Evolutionary conservation across 2,888 invertebrate species (phyloP).

Genomic region (Danaus chrysippus): DNA sequence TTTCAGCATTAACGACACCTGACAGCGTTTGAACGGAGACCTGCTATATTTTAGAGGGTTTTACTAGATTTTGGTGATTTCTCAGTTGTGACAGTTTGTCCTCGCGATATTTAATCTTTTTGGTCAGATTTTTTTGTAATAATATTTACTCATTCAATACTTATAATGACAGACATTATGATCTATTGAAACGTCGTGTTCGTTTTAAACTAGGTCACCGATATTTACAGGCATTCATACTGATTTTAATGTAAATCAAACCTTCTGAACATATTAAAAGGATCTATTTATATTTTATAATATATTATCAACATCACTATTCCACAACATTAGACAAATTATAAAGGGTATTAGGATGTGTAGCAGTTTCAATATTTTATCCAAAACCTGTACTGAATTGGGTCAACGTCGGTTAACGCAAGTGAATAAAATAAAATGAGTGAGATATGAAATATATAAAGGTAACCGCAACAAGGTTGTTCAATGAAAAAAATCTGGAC

Average conservation of each 20-base stretch:
- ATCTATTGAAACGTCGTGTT: no score
- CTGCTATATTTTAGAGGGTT: conserved; percentile 9
- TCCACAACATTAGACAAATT: conserved; percentile 3
- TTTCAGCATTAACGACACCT: conserved; percentile 20
- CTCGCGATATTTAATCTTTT: conserved; percentile 2
- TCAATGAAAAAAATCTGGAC: not conserved
- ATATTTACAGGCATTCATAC: no score
- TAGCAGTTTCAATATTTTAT: conserved; percentile 6
- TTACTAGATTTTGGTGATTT: conserved; percentile 7
- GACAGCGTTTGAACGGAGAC: conserved; percentile 15
- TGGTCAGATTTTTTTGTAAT: not conserved
- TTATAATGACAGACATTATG: not conserved
- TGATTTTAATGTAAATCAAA: no score
- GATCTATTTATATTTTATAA: not conserved
- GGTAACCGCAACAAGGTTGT: conserved; percentile 1
- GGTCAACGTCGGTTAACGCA: not conserved
- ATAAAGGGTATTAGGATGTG: not conserved
- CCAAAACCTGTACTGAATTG: conserved; percentile 1
- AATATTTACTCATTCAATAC: not conserved
- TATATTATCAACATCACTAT: not conserved
- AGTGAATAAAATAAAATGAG: conserved; percentile 6
- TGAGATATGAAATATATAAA: conserved; percentile 5
- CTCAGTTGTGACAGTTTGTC: conserved; percentile 7
- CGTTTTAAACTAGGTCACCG: no score
- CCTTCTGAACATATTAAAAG: no score